Percentiles rank a stretch among this genome's conserved stretches.
These are phyloP conservation scores for Bubo scandiacus DNA, from an alignment of 2,113 vertebrate species.

Conservation along the genomic window DNA sequence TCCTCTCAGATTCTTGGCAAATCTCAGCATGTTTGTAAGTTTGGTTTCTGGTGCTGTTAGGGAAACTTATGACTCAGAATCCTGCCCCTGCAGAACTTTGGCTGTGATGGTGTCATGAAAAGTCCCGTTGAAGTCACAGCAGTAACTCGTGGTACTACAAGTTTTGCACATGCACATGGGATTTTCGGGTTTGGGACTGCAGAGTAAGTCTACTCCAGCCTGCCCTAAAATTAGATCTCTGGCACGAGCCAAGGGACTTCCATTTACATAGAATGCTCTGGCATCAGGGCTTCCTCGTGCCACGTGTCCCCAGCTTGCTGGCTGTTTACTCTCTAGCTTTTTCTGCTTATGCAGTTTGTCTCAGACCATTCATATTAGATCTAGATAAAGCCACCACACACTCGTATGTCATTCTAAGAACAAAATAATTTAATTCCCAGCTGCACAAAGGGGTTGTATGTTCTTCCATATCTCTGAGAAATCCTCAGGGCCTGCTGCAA, in stretches of 20 bases:
- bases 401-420: not conserved
- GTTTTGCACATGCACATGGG: not conserved
- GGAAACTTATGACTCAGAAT: not conserved
- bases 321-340: not conserved
- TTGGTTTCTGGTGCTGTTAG: not conserved
- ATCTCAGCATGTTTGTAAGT: not conserved
- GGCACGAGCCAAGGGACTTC: not conserved
- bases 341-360: not conserved
- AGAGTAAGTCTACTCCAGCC: not conserved
- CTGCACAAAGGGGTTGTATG: not conserved
- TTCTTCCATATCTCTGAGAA: not conserved
- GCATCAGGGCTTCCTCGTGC: not conserved
- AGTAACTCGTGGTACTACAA: fast-evolving
- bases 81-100: not conserved
- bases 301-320: not conserved
- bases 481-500: not conserved
- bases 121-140: not conserved
- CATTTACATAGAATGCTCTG: not conserved
- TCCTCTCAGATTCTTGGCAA: not conserved
- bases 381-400: not conserved
- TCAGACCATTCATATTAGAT: not conserved
- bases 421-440: not conserved
- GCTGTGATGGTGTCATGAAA: not conserved
- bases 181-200: not conserved
- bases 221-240: not conserved